Evolutionary conservation across 2,113 vertebrate species (phyloP), one percentile per base, ranked within the genome.

Genomic region (Limanda limanda): DNA sequence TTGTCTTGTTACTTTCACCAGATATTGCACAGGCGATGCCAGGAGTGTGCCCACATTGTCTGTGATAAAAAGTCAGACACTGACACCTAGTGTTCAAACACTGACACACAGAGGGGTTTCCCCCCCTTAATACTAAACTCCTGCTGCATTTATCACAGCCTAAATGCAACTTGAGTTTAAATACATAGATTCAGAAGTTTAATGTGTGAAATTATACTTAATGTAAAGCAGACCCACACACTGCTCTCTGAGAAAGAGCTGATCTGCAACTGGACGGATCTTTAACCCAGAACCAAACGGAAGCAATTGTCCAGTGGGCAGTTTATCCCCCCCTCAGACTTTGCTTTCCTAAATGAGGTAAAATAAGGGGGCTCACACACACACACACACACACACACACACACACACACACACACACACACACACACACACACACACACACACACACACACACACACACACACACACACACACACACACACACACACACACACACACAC

Each of bases 21-120:
- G 35, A 69, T 1, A 35, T 4, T 23, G 20, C 17, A 2, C 3
- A 3, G 23, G 13, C 71, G 25, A 57, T 40, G 31, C 21, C 42
- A 45, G 24, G 9, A 11, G 4, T 56, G 35, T 2, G 14, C 17
- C 23, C n/a, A 54, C 20, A 47, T 4, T 66, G 24, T 0, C 42
- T 23, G 23, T 64, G 21, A 89, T 78, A 76, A 55, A 64, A 86
- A 87, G 86, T 59, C 66, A 63, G 58, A 85, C 56, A 89, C 83
- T 89, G 89, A 86, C 92, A 88, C 77, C 91, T 88, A 80, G 83
- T 89, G 92, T 63, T 71, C 45, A 72, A 10, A 55, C 21, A 17
- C 1, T 23, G 61, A 1, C 2, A 76, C 23, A 74, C n/a, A 70
- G 24, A 77, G 74, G 87, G 62, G 78, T 52, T 47, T 77, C 65